phyloP scores from a whole-genome alignment of 2,113 vertebrate species.

The Rhombomys opimus region DNA sequence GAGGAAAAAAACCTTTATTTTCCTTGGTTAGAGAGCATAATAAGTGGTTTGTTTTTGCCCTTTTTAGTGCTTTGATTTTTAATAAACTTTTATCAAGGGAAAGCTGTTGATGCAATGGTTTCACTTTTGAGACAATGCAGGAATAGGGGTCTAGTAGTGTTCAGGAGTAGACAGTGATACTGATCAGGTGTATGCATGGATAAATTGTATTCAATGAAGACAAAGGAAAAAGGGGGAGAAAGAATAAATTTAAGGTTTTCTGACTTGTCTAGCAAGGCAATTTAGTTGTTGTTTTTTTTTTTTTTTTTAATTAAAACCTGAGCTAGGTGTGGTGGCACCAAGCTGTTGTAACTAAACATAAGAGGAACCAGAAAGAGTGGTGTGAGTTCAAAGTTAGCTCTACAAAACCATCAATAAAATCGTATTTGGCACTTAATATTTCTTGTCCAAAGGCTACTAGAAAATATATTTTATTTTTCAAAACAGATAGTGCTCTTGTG shows the following conservation, averaged over 20 bases:
- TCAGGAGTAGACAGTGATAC: background rate
- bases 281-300: background rate
- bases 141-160: background rate
- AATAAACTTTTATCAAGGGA: background rate
- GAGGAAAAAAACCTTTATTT: background rate
- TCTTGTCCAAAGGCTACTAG: background rate
- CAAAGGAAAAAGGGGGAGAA: too few species aligned
- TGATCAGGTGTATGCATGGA: background rate
- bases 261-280: background rate
- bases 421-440: background rate
- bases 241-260: background rate
- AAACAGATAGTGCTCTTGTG: background rate
- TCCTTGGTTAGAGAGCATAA: background rate
- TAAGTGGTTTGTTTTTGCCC: conserved; percentile 13
- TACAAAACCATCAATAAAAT: background rate
- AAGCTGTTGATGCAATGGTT: background rate
- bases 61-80: background rate
- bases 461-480: conserved; percentile 4
- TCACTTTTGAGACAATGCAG: background rate
- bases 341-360: background rate
- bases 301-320: conserved; percentile 6
- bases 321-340: background rate
- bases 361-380: background rate
- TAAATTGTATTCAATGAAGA: background rate
- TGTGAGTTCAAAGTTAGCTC: background rate